phyloP scores from a whole-genome alignment of 2,797 vertebrate species.

The Phoxinus dragarum region DNA sequence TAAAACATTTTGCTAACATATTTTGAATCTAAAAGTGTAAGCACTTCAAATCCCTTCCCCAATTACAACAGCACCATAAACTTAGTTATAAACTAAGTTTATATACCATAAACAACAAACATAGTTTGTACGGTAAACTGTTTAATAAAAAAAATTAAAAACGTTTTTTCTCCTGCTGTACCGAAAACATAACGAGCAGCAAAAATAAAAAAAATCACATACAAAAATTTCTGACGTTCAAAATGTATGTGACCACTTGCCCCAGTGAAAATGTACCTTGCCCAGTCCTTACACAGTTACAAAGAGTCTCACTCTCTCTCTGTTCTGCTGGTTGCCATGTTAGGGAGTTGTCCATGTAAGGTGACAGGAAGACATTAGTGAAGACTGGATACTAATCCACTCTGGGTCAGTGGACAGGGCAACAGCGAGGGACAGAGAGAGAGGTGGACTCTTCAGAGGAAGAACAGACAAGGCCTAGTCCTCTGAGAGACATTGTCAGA shows the following conservation, averaged over 20 bases:
- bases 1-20: not conserved
- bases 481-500: slow-evolving; percentile 67
- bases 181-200: not conserved
- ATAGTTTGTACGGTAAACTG: not conserved
- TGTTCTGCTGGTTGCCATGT: slow-evolving; percentile 71
- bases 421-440: slow-evolving; percentile 69
- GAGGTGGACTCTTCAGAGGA: slow-evolving; percentile 74
- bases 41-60: not conserved
- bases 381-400: slow-evolving; percentile 80
- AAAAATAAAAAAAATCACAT: not conserved
- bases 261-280: not conserved
- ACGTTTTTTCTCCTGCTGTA: not conserved
- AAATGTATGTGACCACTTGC: not conserved
- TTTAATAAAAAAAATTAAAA: not conserved
- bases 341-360: slow-evolving; percentile 77
- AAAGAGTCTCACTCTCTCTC: slow-evolving; percentile 3
- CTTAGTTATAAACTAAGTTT: too few species aligned
- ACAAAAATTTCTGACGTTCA: not conserved
- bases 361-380: slow-evolving; percentile 80
- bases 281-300: not conserved
- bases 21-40: not conserved
- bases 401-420: slow-evolving; percentile 82
- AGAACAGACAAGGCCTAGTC: slow-evolving; percentile 81
- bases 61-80: not conserved
- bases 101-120: not conserved